Conservation (phyloP, 1,140 invertebrate species). For the Caerostris darwini region DNA sequence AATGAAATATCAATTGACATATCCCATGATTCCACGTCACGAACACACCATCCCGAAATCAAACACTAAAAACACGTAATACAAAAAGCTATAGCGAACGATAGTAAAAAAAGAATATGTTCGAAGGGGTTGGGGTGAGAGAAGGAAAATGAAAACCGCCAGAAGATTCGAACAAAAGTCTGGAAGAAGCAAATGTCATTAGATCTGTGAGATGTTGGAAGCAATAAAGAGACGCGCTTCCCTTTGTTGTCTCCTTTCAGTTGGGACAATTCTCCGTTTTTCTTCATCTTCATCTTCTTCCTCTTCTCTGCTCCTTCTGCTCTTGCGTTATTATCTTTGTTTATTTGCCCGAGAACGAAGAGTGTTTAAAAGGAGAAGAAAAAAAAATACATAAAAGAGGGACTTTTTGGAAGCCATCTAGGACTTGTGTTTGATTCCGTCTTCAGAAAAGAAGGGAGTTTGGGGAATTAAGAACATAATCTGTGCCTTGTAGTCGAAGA, state of each 20-base stretch:
- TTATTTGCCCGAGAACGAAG: slow-evolving; percentile 57
- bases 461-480: slow-evolving; percentile 33
- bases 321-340: slow-evolving; percentile 40
- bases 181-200: slow-evolving; percentile 65
- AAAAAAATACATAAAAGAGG: background rate
- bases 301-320: background rate
- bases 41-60: slow-evolving; percentile 1
- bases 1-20: background rate
- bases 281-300: background rate
- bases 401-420: background rate
- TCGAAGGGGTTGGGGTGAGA: background rate
- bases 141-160: background rate
- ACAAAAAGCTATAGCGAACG: background rate
- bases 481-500: slow-evolving; percentile 12
- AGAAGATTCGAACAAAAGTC: background rate
- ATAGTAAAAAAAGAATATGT: background rate
- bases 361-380: background rate
- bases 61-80: slow-evolving; percentile 53
- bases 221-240: slow-evolving; percentile 52
- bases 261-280: slow-evolving; percentile 6
- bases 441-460: background rate
- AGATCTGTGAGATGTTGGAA: slow-evolving; percentile 54
- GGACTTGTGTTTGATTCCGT: background rate
- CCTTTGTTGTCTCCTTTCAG: slow-evolving; percentile 51
- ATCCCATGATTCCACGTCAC: background rate